Evolutionary conservation across 1,140 invertebrate species (phyloP).

Genomic region (Calliphora vicina): DNA sequence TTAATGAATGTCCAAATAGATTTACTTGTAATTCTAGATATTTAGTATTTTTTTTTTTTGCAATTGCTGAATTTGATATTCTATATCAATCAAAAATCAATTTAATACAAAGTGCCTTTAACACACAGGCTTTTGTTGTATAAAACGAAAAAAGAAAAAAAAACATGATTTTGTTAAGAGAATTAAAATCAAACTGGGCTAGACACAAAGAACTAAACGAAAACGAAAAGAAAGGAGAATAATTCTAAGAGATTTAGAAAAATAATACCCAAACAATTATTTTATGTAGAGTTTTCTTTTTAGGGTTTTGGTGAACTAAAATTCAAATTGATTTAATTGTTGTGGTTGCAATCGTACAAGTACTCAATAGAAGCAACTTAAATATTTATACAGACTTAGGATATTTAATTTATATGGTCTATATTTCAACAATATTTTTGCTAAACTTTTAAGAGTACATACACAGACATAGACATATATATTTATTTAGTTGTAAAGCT

Average conservation of each 20-base stretch:
- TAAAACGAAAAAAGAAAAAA: too few relatives aligned
- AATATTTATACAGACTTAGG: constrained; percentile 20
- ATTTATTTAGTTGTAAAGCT: neutral
- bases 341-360: neutral
- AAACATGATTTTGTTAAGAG: too few relatives aligned
- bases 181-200: too few relatives aligned
- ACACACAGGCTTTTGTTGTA: neutral
- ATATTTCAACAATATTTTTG: neutral
- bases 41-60: neutral
- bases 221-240: neutral
- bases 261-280: neutral
- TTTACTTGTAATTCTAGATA: neutral
- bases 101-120: neutral
- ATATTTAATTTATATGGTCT: neutral
- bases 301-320: neutral
- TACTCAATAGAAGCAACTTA: neutral
- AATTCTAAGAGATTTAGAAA: neutral
- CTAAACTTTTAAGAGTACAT: neutral
- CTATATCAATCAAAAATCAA: neutral
- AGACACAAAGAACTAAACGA: neutral
- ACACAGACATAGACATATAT: neutral
- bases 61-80: neutral
- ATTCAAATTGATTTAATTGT: constrained; percentile 2
- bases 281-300: neutral
- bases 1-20: too few relatives aligned